Conservation (phyloP, 2,113 vertebrate genomes). For the Indri indri region DNA sequence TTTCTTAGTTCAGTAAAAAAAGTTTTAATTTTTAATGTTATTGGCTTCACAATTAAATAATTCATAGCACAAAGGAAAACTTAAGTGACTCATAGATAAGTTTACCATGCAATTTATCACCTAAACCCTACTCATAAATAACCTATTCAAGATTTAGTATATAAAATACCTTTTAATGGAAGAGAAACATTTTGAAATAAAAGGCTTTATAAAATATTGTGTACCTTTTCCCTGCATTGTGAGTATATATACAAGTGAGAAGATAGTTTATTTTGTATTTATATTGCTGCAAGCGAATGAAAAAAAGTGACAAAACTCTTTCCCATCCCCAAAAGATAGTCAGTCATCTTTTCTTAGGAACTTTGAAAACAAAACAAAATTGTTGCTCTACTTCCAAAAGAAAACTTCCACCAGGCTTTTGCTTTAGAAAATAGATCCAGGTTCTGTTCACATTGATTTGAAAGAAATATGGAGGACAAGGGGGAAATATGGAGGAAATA, state of each 20-base stretch:
- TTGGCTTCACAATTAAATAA: not conserved
- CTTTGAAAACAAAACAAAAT: not conserved
- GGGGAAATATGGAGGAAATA: not conserved
- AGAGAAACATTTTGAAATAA: not conserved
- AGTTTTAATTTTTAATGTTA: not conserved
- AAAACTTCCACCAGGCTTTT: not conserved
- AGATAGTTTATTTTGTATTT: not conserved
- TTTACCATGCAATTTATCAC: not conserved
- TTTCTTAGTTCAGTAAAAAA: not conserved
- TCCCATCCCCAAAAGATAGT: not conserved
- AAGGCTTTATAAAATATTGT: not conserved
- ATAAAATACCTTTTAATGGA: not conserved
- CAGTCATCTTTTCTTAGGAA: not conserved
- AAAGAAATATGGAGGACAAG: not conserved
- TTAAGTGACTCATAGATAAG: not conserved
- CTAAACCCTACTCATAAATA: not conserved
- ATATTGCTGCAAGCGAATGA: not conserved
- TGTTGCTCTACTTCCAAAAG: not conserved
- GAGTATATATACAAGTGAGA: not conserved
- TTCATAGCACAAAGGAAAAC: not conserved
- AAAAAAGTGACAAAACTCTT: not conserved
- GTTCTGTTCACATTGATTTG: not conserved
- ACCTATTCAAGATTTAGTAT: not conserved
- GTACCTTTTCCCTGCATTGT: not conserved
- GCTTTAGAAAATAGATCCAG: not conserved